phyloP scores from a whole-genome alignment of 2,888 invertebrate species.

The Prosopocoilus inquinatus region DNA sequence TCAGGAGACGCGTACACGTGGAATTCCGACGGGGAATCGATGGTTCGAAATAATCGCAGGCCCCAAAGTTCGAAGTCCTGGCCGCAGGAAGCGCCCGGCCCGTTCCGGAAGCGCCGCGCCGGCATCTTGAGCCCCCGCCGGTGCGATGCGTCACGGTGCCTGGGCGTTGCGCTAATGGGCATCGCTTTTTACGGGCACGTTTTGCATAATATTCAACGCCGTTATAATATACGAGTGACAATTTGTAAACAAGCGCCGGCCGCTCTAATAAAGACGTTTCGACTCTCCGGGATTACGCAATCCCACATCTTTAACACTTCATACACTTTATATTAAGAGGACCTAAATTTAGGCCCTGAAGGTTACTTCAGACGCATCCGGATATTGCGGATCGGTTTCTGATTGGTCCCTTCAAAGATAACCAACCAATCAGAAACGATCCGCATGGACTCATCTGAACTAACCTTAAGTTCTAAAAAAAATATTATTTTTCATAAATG shows the following conservation, averaged over 20 bases:
- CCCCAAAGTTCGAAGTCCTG: conserved; percentile 9
- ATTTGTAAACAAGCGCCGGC: conserved; percentile 33
- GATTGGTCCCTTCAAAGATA: too few relatives aligned
- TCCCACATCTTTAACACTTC: too few relatives aligned
- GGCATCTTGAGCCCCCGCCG: conserved; percentile 15
- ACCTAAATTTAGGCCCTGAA: too few relatives aligned
- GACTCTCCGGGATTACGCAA: neutral
- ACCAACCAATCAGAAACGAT: too few relatives aligned
- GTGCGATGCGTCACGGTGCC: conserved; percentile 39
- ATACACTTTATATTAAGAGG: too few relatives aligned
- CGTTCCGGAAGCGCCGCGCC: neutral
- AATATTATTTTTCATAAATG: too few relatives aligned
- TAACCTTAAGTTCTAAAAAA: too few relatives aligned
- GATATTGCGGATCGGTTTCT: too few relatives aligned
- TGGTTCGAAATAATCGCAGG: conserved; percentile 28
- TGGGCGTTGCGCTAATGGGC: conserved; percentile 37
- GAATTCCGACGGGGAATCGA: conserved; percentile 31
- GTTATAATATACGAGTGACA: conserved; percentile 30
- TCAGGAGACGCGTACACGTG: conserved; percentile 36
- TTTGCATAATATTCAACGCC: conserved; percentile 34
- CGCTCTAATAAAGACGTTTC: conserved; percentile 15
- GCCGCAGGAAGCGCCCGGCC: conserved; percentile 9
- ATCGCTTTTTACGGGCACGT: conserved; percentile 37
- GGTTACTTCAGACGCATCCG: too few relatives aligned
- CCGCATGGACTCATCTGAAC: too few relatives aligned